Conservation (phyloP, 2,888 invertebrate genomes). For the Biston stratarius region DNA sequence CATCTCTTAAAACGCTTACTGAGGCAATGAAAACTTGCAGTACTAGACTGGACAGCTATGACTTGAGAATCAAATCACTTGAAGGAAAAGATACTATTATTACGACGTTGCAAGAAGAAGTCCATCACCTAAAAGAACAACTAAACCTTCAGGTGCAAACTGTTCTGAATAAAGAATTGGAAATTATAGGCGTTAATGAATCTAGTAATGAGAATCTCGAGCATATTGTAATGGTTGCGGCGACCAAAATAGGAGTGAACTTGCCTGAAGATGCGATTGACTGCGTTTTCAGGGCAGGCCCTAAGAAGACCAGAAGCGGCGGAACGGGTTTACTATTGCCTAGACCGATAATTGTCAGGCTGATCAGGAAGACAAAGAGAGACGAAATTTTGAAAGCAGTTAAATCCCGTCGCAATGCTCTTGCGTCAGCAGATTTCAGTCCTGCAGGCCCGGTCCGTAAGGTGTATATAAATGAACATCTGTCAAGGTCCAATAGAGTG, state of each 20-base stretch:
- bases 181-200: constrained; percentile 3
- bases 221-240: neutral
- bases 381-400: neutral
- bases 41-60: neutral
- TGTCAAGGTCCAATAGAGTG: neutral
- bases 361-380: neutral
- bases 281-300: neutral
- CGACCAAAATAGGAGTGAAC: neutral
- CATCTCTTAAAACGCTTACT: neutral
- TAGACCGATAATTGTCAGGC: neutral
- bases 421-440: neutral
- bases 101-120: neutral
- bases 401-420: neutral
- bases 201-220: constrained; percentile 1
- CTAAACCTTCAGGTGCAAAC: neutral
- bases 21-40: neutral
- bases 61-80: neutral
- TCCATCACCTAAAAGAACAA: neutral
- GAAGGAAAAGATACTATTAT: neutral
- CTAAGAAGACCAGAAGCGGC: neutral
- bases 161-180: constrained; percentile 5
- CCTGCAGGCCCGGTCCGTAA: neutral
- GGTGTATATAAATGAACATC: constrained; percentile 5
- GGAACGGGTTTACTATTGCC: neutral
- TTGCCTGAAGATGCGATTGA: neutral